Evolutionary conservation across 2,888 invertebrate genomes (phyloP).

Genomic region (Pristionchus entomophagus): DNA sequence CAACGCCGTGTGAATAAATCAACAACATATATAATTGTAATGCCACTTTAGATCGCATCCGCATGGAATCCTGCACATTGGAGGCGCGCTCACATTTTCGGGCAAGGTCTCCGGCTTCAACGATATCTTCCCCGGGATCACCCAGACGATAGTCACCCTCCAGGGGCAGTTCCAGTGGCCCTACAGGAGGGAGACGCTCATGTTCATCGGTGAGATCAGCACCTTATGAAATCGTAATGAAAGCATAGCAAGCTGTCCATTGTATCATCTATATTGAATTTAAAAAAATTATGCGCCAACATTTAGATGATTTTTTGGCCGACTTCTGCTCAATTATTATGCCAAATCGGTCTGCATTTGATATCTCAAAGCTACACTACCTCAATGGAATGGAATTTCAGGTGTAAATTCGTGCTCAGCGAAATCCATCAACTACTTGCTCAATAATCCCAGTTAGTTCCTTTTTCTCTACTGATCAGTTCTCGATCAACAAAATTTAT

Average conservation of each 20-base stretch:
- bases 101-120: slow-evolving; percentile 45
- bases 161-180: slow-evolving; percentile 33
- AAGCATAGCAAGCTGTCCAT: no score
- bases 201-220: slow-evolving; percentile 12
- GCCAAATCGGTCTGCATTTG: no score
- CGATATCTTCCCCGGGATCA: slow-evolving; percentile 34
- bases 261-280: no score
- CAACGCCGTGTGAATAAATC: no score
- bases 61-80: slow-evolving; percentile 31
- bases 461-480: neutral
- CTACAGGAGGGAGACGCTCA: slow-evolving; percentile 10
- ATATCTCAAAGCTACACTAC: no score
- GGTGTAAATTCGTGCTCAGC: neutral
- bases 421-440: neutral
- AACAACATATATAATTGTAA: neutral
- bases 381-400: neutral
- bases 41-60: slow-evolving; percentile 27
- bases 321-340: no score
- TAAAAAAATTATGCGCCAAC: no score
- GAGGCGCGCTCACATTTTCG: slow-evolving; percentile 3
- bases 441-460: slow-evolving; percentile 5
- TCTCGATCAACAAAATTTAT: neutral
- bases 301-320: no score
- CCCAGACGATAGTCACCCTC: neutral
- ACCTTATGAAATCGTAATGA: no score